Base-by-base conservation (phyloP, 2,888 invertebrate genomes). In the Microchrysa polita region DNA sequence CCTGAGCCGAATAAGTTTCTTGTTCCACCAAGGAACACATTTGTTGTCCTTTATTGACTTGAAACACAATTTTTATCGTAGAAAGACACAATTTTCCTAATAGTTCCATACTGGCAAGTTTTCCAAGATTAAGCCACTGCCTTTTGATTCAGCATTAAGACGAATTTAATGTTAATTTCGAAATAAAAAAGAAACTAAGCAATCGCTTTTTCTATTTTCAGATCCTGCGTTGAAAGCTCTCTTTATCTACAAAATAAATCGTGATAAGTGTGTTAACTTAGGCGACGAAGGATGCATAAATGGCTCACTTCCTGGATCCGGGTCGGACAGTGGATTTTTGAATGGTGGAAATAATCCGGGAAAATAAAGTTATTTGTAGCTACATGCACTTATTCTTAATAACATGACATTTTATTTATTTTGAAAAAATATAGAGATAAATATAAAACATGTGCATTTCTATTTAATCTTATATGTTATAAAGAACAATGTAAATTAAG, bases 221-320 rank as follows among this genome's bases (percentile, higher is more conserved):
- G 72, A 60, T 44, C 72, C 72, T 1, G 23, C 48, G 12, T n/a
- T 72, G 10, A 60, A 72, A 72, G 72, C 60, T 4, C 44, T 48
- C 23, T 72, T 72, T 44, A 60, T 60, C 27, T 72, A 60, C 60
- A 34, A 57, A 60, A n/a, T 61, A 12, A 73, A 72, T 23, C 72
- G 72, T 10, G 20, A 61, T 5, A 61, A 61, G n/a, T 84, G 84
- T 73, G 80, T 81, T 12, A 84, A 84, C 77, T 77, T 87, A 82
- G 87, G 87, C 83, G 88, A 88, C 77, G 88, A 88, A 16, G 87
- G 87, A 0, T 88, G 88, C 76, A 81, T 84, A 69, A 87, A 87
- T 77, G 87, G 86, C 10, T 86, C 86, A 75, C 79, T 87, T 0
- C 79, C 82, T 4, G 87, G 87, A 12, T 82, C 87, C 65, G 87